phyloP scores from a whole-genome alignment of 1,140 invertebrate genomes.

The Pogonomyrmex barbatus region DNA sequence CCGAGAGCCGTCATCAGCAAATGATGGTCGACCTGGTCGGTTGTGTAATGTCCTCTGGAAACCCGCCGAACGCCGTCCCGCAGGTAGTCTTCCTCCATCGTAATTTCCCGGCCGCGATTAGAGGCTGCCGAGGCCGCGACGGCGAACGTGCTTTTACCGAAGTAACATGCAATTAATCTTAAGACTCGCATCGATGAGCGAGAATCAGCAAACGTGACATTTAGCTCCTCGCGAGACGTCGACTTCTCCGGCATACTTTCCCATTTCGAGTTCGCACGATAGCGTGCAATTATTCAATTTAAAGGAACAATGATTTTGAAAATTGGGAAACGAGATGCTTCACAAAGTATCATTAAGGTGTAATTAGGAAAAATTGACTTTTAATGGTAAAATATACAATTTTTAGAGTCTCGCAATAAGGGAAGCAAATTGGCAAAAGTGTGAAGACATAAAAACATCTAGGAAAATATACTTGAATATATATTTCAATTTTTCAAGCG shows the following conservation, averaged over 20 bases:
- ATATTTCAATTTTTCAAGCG: not conserved
- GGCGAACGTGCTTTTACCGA: not conserved
- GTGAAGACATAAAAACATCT: not conserved
- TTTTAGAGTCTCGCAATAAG: not conserved
- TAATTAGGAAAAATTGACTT: not conserved
- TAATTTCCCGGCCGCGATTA: slow-evolving; percentile 28
- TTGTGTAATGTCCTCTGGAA: slow-evolving; percentile 86
- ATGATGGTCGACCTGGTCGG: slow-evolving; percentile 85
- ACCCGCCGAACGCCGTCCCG: slow-evolving; percentile 78
- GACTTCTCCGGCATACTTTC: slow-evolving; percentile 57
- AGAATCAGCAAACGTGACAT: slow-evolving; percentile 27
- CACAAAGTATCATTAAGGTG: not conserved
- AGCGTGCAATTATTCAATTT: not conserved
- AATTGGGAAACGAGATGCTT: not conserved
- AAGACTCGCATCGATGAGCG: slow-evolving; percentile 18
- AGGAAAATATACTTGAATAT: not conserved
- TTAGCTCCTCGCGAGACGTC: slow-evolving; percentile 22
- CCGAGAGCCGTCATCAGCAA: slow-evolving; percentile 81
- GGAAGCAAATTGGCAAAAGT: not conserved
- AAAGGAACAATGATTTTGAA: not conserved
- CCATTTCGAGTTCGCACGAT: not conserved
- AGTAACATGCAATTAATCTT: slow-evolving; percentile 46
- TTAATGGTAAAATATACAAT: not conserved
- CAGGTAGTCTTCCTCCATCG: slow-evolving; percentile 68
- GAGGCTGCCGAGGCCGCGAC: not conserved